Conservation (phyloP, 2,113 vertebrate species). For the Heliornis fulica region DNA sequence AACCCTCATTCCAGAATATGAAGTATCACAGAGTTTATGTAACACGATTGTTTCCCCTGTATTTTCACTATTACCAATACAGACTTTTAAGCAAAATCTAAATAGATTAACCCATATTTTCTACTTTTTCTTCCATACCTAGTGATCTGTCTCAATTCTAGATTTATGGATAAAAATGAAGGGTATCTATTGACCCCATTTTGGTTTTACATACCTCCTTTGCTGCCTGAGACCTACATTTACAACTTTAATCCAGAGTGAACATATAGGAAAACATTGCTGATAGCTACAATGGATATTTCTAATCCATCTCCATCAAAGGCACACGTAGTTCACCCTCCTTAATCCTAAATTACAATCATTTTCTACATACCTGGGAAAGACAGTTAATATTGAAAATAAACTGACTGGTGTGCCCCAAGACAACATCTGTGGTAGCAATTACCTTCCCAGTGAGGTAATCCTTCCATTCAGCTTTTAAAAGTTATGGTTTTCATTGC, state of each 20-base stretch:
- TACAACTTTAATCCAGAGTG: neutral
- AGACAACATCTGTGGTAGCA: neutral
- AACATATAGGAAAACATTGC: neutral
- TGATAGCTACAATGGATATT: neutral
- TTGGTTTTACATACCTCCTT: neutral
- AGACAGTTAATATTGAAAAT: neutral
- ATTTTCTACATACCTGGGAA: neutral
- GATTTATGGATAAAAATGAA: neutral
- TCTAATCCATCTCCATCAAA: neutral
- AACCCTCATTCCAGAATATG: neutral
- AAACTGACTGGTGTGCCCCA: neutral
- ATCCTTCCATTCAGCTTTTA: neutral
- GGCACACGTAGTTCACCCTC: fast-evolving
- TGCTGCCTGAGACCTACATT: neutral
- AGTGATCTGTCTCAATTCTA: neutral
- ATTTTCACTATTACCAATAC: neutral
- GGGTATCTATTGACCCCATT: neutral
- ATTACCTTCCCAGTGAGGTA: neutral
- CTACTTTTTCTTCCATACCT: neutral
- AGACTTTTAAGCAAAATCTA: neutral
- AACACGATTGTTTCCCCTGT: neutral
- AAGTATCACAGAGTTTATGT: neutral
- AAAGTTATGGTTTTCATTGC: neutral
- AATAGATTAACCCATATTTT: neutral
- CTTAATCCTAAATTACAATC: neutral